Percentiles rank a stretch among this genome's conserved stretches.
Evolutionary conservation across 2,888 invertebrate genomes (phyloP).

Genomic region (Drosophila nigritarsus): DNA sequence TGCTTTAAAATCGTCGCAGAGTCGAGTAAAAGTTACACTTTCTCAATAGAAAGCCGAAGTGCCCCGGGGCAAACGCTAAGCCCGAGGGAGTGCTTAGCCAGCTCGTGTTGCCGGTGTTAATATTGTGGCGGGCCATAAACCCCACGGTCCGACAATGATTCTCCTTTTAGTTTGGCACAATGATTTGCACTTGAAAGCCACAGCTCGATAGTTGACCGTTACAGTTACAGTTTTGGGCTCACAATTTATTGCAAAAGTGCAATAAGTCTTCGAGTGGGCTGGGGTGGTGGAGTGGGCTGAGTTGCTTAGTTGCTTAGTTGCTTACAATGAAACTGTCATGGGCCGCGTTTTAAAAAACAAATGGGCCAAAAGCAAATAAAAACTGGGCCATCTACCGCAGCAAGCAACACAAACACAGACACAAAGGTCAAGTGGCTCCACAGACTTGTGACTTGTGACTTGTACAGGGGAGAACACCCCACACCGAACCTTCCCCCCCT

Average conservation of each 20-base stretch:
- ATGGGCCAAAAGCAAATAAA: constrained; percentile 69
- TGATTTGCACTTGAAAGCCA: constrained; percentile 43
- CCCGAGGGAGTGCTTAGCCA: constrained; percentile 69
- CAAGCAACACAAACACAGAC: constrained; percentile 41
- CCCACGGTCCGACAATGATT: constrained; percentile 49
- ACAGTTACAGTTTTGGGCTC: constrained; percentile 43
- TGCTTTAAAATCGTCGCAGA: constrained; percentile 72
- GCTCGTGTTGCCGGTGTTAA: constrained; percentile 45
- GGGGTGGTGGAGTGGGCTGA: constrained; percentile 11
- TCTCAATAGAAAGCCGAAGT: constrained; percentile 74
- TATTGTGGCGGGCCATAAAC: constrained; percentile 66
- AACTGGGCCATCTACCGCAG: constrained; percentile 69
- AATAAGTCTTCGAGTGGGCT: constrained; percentile 62
- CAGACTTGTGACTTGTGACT: constrained; percentile 29
- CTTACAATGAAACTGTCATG: constrained; percentile 67
- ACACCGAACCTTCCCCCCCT: not conserved
- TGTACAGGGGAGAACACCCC: not conserved
- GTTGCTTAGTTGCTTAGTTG: constrained; percentile 10
- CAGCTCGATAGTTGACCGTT: constrained; percentile 48
- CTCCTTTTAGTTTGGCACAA: constrained; percentile 27
- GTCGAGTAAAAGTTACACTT: constrained; percentile 76
- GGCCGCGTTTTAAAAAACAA: constrained; percentile 56
- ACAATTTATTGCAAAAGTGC: constrained; percentile 70
- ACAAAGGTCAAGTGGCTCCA: constrained; percentile 57
- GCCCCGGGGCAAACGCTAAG: not conserved